phyloP scores from a whole-genome alignment of 2,113 vertebrate genomes.

The Haplochromis vanheusdeni region DNA sequence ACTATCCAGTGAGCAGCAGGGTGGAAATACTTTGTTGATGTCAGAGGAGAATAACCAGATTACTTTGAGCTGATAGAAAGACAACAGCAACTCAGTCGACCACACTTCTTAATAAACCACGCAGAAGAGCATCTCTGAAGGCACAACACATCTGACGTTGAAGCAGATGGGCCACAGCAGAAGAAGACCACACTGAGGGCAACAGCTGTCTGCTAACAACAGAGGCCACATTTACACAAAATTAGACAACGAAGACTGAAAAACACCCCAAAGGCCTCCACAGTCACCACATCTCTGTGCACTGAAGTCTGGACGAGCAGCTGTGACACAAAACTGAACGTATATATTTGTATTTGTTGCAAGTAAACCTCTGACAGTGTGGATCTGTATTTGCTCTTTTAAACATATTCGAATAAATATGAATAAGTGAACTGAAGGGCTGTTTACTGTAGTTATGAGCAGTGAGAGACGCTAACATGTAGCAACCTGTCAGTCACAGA shows the following conservation, averaged over 20 bases:
- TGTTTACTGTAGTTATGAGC: not conserved
- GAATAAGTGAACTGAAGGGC: not conserved
- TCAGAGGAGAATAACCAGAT: rapidly evolving
- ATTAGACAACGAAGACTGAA: rapidly evolving
- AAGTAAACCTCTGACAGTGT: not conserved
- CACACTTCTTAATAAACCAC: rapidly evolving
- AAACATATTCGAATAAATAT: not conserved
- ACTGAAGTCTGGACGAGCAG: rapidly evolving
- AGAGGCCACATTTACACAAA: not conserved
- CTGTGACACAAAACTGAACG: rapidly evolving
- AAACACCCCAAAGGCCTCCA: rapidly evolving
- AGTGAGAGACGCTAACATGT: not conserved
- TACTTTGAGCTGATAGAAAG: not conserved
- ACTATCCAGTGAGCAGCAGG: not conserved
- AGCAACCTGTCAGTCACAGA: not conserved
- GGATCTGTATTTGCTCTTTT: not conserved
- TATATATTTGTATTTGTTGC: rapidly evolving
- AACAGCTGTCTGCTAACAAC: not conserved
- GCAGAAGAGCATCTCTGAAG: too few relatives aligned
- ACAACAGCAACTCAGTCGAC: too few relatives aligned
- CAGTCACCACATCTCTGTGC: rapidly evolving
- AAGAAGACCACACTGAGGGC: too few relatives aligned
- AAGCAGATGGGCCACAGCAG: rapidly evolving
- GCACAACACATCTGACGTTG: too few relatives aligned
- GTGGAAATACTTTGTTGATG: not conserved